Conservation (phyloP, 2,888 invertebrate genomes). For the Chydorus sphaericus region DNA sequence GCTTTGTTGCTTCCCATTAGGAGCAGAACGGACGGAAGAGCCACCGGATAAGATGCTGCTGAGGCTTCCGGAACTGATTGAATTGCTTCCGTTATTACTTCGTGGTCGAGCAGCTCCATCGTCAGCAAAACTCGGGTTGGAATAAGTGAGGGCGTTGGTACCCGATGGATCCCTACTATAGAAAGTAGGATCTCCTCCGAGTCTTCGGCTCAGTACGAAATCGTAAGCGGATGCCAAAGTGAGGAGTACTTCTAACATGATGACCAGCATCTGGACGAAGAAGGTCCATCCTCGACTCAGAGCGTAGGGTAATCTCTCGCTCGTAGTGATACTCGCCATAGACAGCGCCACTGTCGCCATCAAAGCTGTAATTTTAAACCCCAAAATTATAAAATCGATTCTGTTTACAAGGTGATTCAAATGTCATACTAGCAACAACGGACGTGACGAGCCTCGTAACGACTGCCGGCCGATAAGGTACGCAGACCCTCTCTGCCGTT, state of each 20-base stretch:
- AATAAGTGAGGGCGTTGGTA: conserved; percentile 24
- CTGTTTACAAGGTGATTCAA: background rate
- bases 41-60: background rate
- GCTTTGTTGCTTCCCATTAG: conserved; percentile 2
- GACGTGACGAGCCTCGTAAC: conserved; percentile 64
- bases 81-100: background rate
- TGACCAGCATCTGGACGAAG: conserved; percentile 65
- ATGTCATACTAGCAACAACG: conserved; percentile 57
- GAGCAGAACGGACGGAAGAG: background rate
- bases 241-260: conserved; percentile 55
- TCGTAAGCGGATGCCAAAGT: conserved; percentile 69
- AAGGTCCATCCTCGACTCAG: conserved; percentile 67
- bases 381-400: background rate
- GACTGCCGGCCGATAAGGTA: conserved; percentile 60
- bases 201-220: conserved; percentile 41
- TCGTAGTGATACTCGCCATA: conserved; percentile 71
- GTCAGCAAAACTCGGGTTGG: conserved; percentile 13
- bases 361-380: conserved; percentile 45
- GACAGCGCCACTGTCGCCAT: conserved; percentile 66
- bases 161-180: conserved; percentile 33
- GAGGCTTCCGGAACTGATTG: background rate
- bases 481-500: conserved; percentile 61
- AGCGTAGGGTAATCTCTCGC: conserved; percentile 47
- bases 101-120: conserved; percentile 9
- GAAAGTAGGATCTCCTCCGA: conserved; percentile 64